Evolutionary conservation across 2,113 vertebrate species (phyloP), one percentile per base, ranked within the genome.

Genomic region (Alaudala cheleensis): DNA sequence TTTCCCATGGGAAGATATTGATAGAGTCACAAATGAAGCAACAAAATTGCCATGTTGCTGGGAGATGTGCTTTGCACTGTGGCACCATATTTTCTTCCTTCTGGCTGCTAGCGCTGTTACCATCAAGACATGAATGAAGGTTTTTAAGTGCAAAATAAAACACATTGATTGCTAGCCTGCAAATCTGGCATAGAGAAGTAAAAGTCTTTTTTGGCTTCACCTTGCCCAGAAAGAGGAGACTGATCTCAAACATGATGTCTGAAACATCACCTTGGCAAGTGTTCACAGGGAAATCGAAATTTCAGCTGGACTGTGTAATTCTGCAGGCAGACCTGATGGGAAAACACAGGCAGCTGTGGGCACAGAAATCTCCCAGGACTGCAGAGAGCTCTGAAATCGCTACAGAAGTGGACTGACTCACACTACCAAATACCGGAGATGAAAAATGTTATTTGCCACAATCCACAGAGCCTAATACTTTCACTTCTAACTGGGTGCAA

Each of bases 401-500:
- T n/a, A 2, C 0, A 15, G 49, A 44, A 92, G 72, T 64, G 9
- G 9, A 12, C 18, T 20, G 29, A 5, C n/a, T 73, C 58, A 56
- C 12, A 24, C 9, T 26, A 21, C 23, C 29, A 37, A 40, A 37
- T 0, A 1, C 5, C 4, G 1, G 42, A 61, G 50, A 14, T 26
- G 11, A 84, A 70, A 93, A 73, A 66, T 45, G 11, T 1, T 10
- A 1, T 72, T 82, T 83, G 25, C 29, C 23, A 29, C 34, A 62
- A 31, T 15, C 11, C 25, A 47, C n/a, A 66, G 11, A 91, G 23
- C 13, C 7, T 5, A 18, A 80, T 53, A 19, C 4, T 8, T 77
- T 69, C 37, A 14, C 8, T 47, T 73, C 54, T 66, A 65, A 37
- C 24, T 33, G 31, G 28, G 10, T 42, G 8, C 4, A 23, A 90